Evolutionary conservation across 2,888 invertebrate species (phyloP).

Genomic region (Acanthosoma haemorrhoidale): DNA sequence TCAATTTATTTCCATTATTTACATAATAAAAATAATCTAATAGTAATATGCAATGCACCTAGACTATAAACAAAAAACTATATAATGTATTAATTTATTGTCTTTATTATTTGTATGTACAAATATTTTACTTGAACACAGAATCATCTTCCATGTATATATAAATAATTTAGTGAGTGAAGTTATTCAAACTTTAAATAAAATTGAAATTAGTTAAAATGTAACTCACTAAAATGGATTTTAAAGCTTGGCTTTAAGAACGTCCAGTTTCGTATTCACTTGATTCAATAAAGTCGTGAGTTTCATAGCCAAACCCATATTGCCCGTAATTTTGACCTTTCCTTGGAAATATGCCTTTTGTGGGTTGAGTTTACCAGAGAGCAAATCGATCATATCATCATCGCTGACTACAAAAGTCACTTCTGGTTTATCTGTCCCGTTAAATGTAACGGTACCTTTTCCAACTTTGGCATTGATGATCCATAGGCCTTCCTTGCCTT

Average conservation of each 20-base stretch:
- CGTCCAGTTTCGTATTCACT: constrained; percentile 66
- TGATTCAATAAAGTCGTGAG: constrained; percentile 73
- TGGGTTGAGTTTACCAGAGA: constrained; percentile 85
- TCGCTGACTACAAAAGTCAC: constrained; percentile 85
- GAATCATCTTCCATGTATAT: too few relatives aligned
- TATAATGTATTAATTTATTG: too few relatives aligned
- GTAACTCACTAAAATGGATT: too few relatives aligned
- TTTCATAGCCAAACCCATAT: constrained; percentile 94
- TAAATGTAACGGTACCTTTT: constrained; percentile 73
- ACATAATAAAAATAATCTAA: too few relatives aligned
- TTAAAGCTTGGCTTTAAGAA: constrained; percentile 70
- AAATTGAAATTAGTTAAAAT: too few relatives aligned
- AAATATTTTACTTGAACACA: too few relatives aligned
- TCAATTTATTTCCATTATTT: too few relatives aligned
- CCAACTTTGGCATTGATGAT: constrained; percentile 86
- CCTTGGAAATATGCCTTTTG: constrained; percentile 96
- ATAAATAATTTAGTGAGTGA: too few relatives aligned
- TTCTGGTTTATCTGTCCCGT: constrained; percentile 68
- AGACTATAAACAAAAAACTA: too few relatives aligned
- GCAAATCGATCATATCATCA: constrained; percentile 77
- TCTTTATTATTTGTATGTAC: too few relatives aligned
- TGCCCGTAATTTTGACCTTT: constrained; percentile 93
- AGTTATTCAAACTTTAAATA: too few relatives aligned
- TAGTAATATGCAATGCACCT: too few relatives aligned
- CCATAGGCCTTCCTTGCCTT: constrained; percentile 58